Conservation (phyloP, 2,888 invertebrate species). For the Standfussiana lucernea region DNA sequence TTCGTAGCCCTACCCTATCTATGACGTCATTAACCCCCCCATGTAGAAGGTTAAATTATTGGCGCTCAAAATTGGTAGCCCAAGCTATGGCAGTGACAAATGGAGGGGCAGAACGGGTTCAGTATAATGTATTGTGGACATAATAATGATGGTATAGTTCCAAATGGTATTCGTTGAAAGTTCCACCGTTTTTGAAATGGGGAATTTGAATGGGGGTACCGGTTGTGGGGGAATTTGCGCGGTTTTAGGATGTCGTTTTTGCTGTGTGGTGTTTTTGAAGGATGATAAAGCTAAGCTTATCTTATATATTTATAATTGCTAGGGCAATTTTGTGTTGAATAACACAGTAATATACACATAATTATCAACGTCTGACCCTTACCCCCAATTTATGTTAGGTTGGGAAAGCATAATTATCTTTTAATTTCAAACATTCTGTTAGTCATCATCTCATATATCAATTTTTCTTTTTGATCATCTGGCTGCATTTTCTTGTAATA, state of each 20-base stretch:
- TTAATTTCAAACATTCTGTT: background rate
- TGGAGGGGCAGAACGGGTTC: conserved; percentile 51
- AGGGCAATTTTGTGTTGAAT: background rate
- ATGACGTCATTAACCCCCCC: conserved; percentile 56
- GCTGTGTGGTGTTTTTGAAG: background rate
- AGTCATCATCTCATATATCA: background rate
- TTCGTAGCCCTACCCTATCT: conserved; percentile 39
- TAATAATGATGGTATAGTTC: conserved; percentile 53
- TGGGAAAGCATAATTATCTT: background rate
- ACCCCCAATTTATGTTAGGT: background rate
- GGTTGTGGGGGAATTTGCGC: background rate
- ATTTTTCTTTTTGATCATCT: background rate
- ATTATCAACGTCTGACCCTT: no score
- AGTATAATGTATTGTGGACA: conserved; percentile 48
- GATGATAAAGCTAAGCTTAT: background rate
- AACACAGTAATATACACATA: background rate
- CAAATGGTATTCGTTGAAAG: conserved; percentile 27
- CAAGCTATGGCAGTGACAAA: conserved; percentile 66
- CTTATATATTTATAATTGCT: background rate
- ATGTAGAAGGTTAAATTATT: conserved; percentile 67
- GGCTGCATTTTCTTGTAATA: background rate
- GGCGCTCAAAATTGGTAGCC: conserved; percentile 71
- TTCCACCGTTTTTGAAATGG: conserved; percentile 15
- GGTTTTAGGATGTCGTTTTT: background rate
- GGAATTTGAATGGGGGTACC: background rate